A percentile compares a stretch with the other conserved stretches of the same genome.
Conservation (phyloP, 2,113 vertebrate genomes). For the Elephas maximus region DNA sequence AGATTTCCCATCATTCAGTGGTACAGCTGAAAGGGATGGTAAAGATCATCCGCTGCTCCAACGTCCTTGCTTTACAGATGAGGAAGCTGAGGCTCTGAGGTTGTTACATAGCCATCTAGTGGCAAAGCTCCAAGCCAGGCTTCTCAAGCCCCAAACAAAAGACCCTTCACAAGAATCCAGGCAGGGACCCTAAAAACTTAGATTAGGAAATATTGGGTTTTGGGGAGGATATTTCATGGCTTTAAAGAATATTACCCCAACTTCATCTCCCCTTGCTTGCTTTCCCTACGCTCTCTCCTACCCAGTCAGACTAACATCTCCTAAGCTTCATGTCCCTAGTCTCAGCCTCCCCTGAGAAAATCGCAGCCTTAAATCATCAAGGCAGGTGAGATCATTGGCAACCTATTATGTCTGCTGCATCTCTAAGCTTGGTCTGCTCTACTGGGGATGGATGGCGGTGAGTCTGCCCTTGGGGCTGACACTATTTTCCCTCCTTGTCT, state of each 20-base stretch:
- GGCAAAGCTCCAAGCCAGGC: neutral
- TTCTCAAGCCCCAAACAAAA: neutral
- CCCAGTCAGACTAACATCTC: neutral
- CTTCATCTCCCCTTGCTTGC: neutral
- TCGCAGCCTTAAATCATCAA: conserved; percentile 31
- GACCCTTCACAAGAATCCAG: neutral
- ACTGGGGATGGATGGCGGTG: neutral
- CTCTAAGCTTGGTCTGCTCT: conserved; percentile 28
- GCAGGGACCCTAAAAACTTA: neutral
- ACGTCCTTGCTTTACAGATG: neutral
- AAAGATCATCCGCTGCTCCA: neutral
- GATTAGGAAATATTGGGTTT: neutral
- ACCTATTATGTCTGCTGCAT: conserved; percentile 25
- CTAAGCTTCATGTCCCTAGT: neutral
- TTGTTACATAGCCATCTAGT: neutral
- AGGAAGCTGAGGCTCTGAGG: neutral
- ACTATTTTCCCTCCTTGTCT: neutral
- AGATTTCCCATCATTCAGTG: neutral
- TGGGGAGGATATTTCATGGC: neutral
- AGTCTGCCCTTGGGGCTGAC: conserved; percentile 24
- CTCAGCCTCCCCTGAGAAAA: conserved; percentile 35
- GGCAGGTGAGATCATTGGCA: conserved; percentile 61
- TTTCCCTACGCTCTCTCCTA: neutral
- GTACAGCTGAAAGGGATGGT: neutral
- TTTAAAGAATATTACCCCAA: neutral